phyloP scores from a whole-genome alignment of 35 echinoderm and acorn worm genomes.

The Hemicentrotus pulcherrimus region DNA sequence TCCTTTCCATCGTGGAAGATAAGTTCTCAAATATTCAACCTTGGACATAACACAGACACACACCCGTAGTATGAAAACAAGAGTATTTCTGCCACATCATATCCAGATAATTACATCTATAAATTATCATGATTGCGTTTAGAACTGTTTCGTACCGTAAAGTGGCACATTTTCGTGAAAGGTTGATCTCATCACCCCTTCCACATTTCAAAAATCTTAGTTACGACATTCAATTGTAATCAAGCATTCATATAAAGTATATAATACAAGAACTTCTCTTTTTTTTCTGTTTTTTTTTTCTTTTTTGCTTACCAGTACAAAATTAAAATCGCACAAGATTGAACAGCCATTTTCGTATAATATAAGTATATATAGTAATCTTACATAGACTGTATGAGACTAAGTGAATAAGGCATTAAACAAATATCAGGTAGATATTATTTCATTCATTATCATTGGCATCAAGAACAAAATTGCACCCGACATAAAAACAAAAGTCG shows the following conservation, averaged over 20 bases:
- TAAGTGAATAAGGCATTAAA: conserved; percentile 53
- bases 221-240: conserved; percentile 25
- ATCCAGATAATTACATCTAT: neutral
- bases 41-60: conserved; percentile 16
- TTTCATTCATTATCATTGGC: conserved; percentile 50
- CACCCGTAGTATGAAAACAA: conserved; percentile 35
- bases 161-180: neutral
- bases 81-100: neutral
- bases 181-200: conserved; percentile 1
- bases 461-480: conserved; percentile 49
- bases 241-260: conserved; percentile 40
- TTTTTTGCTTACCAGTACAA: conserved; percentile 50
- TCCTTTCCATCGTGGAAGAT: conserved; percentile 28
- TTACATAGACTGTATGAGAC: conserved; percentile 26
- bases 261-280: conserved; percentile 34
- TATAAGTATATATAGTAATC: conserved; percentile 36
- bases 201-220: conserved; percentile 23
- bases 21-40: neutral
- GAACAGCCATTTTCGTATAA: conserved; percentile 50
- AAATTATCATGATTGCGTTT: conserved; percentile 14
- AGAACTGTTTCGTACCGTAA: neutral
- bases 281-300: conserved; percentile 20
- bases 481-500: conserved; percentile 46
- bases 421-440: conserved; percentile 53
- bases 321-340: conserved; percentile 49